Base-by-base conservation (phyloP, 2,113 vertebrate genomes). In the Eubucco bourcierii region DNA sequence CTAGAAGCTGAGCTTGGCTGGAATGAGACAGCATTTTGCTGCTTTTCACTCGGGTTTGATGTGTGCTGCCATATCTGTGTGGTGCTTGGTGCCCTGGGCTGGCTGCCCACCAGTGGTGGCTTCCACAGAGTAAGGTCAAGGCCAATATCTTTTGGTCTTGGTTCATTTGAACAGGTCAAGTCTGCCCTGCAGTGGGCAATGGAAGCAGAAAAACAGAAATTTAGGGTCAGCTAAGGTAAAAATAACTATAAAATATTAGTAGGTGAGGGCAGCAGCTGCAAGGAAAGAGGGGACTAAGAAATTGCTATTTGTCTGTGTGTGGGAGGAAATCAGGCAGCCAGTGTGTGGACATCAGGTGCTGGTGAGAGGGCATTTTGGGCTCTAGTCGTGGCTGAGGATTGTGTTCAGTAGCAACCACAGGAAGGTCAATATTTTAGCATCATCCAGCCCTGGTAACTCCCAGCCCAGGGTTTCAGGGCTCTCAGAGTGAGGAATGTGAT, bases 151-250 rank as follows among this genome's bases (percentile, higher is more conserved):
- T 74, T 31, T 37, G 31, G 19, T 47, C 10, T 61, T 79, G 50
- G 37, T 55, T 81, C 21, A 37, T 70, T 39, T 65, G 66, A 80
- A 59, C 28, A 55, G 28, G 59, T 28, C 56, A 77, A 19, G 7
- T 60, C 67, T 53, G 21, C 52, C 46, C 56, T 82, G 34, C 41
- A 70, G 41, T 3, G 6, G 85, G 27, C 37, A 76, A 82, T 44
- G 44, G 80, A 53, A 88, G 44, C 24, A 73, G 33, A 70, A 88
- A 71, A 88, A 52, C 27, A 68, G 37, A 72, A 41, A 78, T 72
- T 44, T 95, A 71, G 74, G 75, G 67, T 64, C 37, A 53, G 33
- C 60, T 80, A 67, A 85, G 47, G 56, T 75, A 84, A 91, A 95
- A 94, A 80, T 47, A 74, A 70, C 67, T 0, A 0, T 60, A 91